Percentiles rank a stretch among this genome's conserved stretches.
Conservation (phyloP, 2,888 invertebrate genomes). For the Harpalus rubripes region DNA sequence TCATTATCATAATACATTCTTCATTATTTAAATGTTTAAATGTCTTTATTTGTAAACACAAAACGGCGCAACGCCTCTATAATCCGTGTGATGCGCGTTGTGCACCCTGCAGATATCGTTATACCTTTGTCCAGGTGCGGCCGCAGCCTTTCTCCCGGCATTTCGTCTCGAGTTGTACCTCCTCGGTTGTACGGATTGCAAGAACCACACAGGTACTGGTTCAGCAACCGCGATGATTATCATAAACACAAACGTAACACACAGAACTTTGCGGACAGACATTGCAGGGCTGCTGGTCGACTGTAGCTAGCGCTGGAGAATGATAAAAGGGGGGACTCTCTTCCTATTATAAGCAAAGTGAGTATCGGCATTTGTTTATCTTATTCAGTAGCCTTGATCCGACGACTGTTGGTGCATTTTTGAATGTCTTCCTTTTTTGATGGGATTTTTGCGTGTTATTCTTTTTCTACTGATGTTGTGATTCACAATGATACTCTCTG, state of each 20-base stretch:
- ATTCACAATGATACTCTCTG: no score
- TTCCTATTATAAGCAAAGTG: constrained; percentile 54
- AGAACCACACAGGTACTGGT: constrained; percentile 49
- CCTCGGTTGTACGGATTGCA: constrained; percentile 15
- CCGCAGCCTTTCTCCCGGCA: constrained; percentile 44
- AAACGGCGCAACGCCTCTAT: not conserved
- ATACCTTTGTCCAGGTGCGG: constrained; percentile 76
- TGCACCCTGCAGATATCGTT: constrained; percentile 86
- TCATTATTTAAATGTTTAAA: not conserved
- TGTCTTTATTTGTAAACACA: not conserved
- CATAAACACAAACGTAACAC: constrained; percentile 29
- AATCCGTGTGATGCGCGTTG: constrained; percentile 80
- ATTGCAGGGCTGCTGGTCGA: constrained; percentile 58
- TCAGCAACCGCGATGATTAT: constrained; percentile 28
- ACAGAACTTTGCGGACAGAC: constrained; percentile 40
- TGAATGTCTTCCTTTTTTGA: constrained; percentile 47
- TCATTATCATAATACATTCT: not conserved
- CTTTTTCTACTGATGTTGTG: constrained; percentile 13
- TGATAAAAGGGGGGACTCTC: constrained; percentile 38
- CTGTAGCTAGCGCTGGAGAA: constrained; percentile 44
- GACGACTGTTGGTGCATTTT: constrained; percentile 34
- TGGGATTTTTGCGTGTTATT: constrained; percentile 31
- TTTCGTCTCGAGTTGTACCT: not conserved
- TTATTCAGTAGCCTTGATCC: constrained; percentile 63
- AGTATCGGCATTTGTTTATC: constrained; percentile 49